Percentiles rank a stretch among this genome's conserved stretches.
These are phyloP conservation scores for Podarcis siculus DNA, from an alignment of 2,797 vertebrate species.

Conservation along the genomic window DNA sequence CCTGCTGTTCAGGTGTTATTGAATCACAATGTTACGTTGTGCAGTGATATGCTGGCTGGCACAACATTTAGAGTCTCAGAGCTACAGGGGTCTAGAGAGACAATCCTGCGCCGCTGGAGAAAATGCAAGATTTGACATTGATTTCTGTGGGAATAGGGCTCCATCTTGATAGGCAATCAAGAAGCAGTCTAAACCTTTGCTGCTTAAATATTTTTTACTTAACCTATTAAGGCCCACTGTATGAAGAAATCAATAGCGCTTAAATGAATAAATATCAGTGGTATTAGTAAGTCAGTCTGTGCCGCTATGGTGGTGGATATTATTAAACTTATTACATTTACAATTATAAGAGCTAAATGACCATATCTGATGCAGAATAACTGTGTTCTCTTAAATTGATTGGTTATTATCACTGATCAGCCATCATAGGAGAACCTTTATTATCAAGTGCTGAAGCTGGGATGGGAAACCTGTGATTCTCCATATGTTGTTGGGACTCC, in stretches of 20 bases:
- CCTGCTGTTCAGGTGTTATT: neutral
- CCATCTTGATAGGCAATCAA: neutral
- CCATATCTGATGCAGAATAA: neutral
- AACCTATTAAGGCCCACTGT: neutral
- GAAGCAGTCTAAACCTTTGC: neutral
- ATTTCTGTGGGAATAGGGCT: neutral
- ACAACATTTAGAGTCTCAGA: neutral
- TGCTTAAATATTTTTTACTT: neutral
- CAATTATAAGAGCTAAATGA: conserved; percentile 6
- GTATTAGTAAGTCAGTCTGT: neutral
- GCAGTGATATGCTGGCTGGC: neutral
- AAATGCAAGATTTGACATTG: neutral
- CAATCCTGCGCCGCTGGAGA: neutral
- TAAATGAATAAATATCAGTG: conserved; percentile 15
- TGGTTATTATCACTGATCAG: neutral
- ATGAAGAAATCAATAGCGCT: conserved; percentile 17
- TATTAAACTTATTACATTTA: conserved; percentile 13
- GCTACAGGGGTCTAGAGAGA: neutral
- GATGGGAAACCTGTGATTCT: too few relatives aligned
- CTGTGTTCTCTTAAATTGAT: neutral
- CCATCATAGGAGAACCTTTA: neutral
- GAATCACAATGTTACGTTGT: neutral
- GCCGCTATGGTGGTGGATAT: neutral
- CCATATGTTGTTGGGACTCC: too few relatives aligned
- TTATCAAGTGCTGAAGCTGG: neutral